Evolutionary conservation across 2,113 vertebrate species (phyloP).

Genomic region (Anguilla japonica): DNA sequence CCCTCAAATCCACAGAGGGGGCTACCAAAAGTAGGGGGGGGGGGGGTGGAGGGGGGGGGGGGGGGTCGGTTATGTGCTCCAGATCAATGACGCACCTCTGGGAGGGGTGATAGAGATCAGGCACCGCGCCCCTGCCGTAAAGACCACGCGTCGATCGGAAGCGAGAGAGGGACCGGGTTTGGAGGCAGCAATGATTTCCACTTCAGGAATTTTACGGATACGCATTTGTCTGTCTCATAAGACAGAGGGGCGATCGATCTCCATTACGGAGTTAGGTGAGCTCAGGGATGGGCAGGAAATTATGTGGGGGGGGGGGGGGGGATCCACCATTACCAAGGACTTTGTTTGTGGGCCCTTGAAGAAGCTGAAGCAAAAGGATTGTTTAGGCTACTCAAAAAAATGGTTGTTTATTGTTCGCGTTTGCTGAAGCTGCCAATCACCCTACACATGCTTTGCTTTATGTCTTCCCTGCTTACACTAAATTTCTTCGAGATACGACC

Average conservation of each 20-base stretch:
- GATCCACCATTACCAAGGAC: neutral
- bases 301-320: neutral
- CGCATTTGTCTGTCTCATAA: neutral
- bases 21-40: no score
- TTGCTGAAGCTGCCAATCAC: no score
- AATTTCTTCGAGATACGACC: no score
- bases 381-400: no score
- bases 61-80: no score
- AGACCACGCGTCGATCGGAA: constrained; percentile 15
- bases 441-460: neutral
- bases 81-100: neutral
- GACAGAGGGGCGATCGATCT: constrained; percentile 2
- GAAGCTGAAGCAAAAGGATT: neutral
- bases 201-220: constrained; percentile 2
- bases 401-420: no score
- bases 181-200: neutral
- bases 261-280: neutral
- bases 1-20: no score
- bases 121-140: neutral
- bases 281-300: neutral
- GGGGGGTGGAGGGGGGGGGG: no score
- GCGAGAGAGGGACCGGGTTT: neutral
- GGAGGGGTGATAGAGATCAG: constrained; percentile 11
- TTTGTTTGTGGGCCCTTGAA: no score
- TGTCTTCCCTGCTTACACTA: neutral